A percentile compares a stretch with the other conserved stretches of the same genome.
Conservation (phyloP, 2,797 vertebrate species). For the Galago senegalensis region DNA sequence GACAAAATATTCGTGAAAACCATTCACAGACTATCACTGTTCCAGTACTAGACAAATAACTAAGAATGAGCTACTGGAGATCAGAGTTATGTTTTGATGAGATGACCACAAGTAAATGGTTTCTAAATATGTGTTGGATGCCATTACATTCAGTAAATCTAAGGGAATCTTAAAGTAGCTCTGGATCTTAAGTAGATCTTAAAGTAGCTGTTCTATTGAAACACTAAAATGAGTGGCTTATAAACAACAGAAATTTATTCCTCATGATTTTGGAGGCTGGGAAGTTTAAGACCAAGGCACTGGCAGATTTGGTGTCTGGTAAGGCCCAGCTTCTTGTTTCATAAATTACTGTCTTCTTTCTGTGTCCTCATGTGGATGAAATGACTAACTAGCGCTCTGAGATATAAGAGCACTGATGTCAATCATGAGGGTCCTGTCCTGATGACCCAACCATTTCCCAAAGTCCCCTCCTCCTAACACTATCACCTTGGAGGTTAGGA, state of each 20-base stretch:
- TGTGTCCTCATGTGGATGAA: background rate
- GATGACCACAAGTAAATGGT: constrained; percentile 53
- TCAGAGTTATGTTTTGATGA: constrained; percentile 58
- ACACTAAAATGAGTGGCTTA: background rate
- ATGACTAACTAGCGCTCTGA: background rate
- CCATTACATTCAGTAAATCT: background rate
- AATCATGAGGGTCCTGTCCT: background rate
- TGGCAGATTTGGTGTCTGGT: background rate
- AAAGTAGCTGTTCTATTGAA: constrained; percentile 19
- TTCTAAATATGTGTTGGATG: constrained; percentile 25
- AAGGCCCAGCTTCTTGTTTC: background rate
- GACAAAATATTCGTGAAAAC: constrained; percentile 51
- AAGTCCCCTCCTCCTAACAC: background rate
- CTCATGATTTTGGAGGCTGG: background rate
- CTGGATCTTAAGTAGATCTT: background rate
- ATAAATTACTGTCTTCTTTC: background rate
- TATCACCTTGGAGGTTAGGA: background rate
- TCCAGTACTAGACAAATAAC: background rate
- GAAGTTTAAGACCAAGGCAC: background rate
- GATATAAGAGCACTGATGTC: background rate
- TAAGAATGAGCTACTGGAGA: background rate
- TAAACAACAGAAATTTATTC: background rate
- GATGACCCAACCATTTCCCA: background rate
- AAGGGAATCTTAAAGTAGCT: background rate
- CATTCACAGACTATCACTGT: background rate